Conservation (phyloP, 1,140 invertebrate genomes). For the Oncopodura yosiiana region DNA sequence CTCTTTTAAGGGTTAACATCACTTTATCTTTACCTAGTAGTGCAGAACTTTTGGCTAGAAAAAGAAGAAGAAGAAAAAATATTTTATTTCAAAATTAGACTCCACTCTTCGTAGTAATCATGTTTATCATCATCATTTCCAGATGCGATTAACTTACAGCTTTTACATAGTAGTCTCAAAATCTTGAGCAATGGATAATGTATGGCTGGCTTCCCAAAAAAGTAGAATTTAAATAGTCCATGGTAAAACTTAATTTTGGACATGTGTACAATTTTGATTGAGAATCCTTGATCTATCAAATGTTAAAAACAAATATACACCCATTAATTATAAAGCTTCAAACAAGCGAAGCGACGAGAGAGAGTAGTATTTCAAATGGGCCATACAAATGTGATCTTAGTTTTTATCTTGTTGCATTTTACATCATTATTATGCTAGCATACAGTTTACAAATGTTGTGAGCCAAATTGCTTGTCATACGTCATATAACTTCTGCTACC, state of each 20-base stretch:
- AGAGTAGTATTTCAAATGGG: neutral
- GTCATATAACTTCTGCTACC: too few relatives aligned
- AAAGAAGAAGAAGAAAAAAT: constrained; percentile 27
- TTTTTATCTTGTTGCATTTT: neutral
- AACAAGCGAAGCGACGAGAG: too few relatives aligned
- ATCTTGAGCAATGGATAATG: constrained; percentile 52
- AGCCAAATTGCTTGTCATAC: neutral
- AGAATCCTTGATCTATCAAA: constrained; percentile 52
- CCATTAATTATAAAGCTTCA: too few relatives aligned
- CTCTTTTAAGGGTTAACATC: constrained; percentile 51
- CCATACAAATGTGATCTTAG: neutral
- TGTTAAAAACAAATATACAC: neutral
- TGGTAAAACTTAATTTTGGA: constrained; percentile 53
- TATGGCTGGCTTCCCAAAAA: constrained; percentile 47
- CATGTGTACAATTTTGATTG: constrained; percentile 48
- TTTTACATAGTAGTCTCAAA: constrained; percentile 53
- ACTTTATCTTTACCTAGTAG: constrained; percentile 54
- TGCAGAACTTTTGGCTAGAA: constrained; percentile 50
- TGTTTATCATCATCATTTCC: neutral
- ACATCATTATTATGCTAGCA: neutral
- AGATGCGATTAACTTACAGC: constrained; percentile 44
- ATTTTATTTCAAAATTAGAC: neutral
- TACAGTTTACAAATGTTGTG: neutral
- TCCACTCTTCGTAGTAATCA: neutral
- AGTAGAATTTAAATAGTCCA: constrained; percentile 50